These are phyloP conservation scores for Acleris laterana DNA, from an alignment of 2,888 invertebrate genomes.

Conservation along the genomic window DNA sequence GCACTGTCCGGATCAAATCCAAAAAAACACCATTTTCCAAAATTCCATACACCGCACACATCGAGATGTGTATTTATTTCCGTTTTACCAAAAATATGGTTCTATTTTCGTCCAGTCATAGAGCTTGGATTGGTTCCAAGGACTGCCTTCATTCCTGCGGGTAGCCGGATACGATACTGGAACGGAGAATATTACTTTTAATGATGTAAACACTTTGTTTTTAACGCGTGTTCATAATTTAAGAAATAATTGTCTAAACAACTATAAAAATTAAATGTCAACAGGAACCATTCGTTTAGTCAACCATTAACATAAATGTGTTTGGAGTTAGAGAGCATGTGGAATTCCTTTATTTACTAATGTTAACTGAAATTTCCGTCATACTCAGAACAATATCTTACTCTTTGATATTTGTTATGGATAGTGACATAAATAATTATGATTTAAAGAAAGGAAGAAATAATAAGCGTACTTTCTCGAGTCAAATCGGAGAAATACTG, in stretches of 20 bases:
- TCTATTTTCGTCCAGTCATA: slow-evolving; percentile 41
- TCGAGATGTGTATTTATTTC: slow-evolving; percentile 51
- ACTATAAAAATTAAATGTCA: neutral
- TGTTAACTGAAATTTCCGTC: too few species aligned
- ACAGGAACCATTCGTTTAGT: neutral
- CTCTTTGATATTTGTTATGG: too few species aligned
- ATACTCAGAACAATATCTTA: too few species aligned
- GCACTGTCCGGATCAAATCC: slow-evolving; percentile 50
- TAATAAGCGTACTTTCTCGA: too few species aligned
- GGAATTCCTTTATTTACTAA: neutral
- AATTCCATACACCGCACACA: slow-evolving; percentile 56
- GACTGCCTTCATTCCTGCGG: slow-evolving; percentile 46
- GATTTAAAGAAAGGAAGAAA: too few species aligned
- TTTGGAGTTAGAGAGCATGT: neutral
- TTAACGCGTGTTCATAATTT: slow-evolving; percentile 23
- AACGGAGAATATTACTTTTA: slow-evolving; percentile 59
- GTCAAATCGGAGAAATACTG: too few species aligned
- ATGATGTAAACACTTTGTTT: slow-evolving; percentile 52
- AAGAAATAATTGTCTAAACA: slow-evolving; percentile 22
- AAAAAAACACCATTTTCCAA: slow-evolving; percentile 41
- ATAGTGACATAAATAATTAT: too few species aligned
- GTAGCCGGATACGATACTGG: slow-evolving; percentile 59
- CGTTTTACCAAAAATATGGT: slow-evolving; percentile 38
- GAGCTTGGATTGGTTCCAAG: slow-evolving; percentile 60
- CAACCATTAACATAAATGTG: neutral